Base-by-base conservation (phyloP, 35 echinoderm and acorn worm genomes). In the Ophiothrix spiculata region DNA sequence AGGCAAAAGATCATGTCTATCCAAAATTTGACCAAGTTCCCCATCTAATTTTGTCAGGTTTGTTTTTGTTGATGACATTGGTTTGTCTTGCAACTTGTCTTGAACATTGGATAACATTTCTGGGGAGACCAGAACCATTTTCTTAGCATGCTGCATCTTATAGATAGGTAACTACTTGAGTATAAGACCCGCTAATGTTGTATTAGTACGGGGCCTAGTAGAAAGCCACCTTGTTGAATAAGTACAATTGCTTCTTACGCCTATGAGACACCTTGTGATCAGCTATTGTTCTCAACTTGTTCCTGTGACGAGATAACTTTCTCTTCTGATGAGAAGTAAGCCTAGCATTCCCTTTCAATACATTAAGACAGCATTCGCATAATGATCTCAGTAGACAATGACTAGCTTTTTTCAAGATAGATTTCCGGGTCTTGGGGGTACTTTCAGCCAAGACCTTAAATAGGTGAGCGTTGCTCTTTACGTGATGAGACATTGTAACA, bases 251-350 rank as follows among this genome's bases (percentile, higher is more conserved):
- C 49, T 81, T 86, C 32, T 77, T 79, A 23, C 28, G 80, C 0
- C 40, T 80, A 29, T 76, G 74, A 40, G 80, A 84, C 40, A 63
- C 77, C 12, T 76, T 56, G 32, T 95, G 91, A 80, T 91, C 45
- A 1, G 85, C 80, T 15, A 87, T 36, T 69, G 56, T 31, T 36
- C 93, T 40, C 17, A 95, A 77, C 56, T 88, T 75, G 75, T 83
- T 87, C 85, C 91, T 95, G 56, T 95, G 64, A 4, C 89, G 85
- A 12, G 85, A 56, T 74, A 97, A 79, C 28, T 81, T 87, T 35
- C 79, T 88, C 79, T 86, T 96, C 81, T 96, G 90, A 84, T 35
- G 39, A 16, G 45, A 6, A 35, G 93, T 79, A 0, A 91, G 36
- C 41, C 32, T 42, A 34, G 91, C 85, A 41, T 78, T 87, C 35